Conservation (phyloP, 2,888 invertebrate genomes). For the Villa cingulata region DNA sequence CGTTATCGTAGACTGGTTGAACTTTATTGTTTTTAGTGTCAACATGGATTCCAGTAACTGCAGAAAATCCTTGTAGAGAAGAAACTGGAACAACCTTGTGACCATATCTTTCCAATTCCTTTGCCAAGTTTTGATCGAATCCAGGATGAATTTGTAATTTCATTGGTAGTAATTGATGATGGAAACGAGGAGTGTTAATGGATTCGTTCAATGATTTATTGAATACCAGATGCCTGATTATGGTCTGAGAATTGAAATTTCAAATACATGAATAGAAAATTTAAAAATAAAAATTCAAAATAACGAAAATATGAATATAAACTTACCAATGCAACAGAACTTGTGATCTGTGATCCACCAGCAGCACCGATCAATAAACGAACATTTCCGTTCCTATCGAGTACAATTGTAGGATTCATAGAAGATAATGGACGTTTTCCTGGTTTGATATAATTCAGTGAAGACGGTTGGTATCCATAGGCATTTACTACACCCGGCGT, state of each 20-base stretch:
- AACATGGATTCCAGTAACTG: constrained; percentile 23
- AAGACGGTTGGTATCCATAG: constrained; percentile 65
- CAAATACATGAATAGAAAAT: too few relatives aligned
- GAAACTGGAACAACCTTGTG: not conserved
- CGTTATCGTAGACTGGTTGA: constrained; percentile 22
- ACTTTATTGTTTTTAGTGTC: constrained; percentile 23
- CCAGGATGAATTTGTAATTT: constrained; percentile 50
- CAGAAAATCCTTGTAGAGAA: constrained; percentile 5
- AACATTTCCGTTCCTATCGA: constrained; percentile 49
- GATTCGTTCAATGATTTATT: constrained; percentile 50
- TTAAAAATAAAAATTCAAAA: not conserved
- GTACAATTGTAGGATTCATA: constrained; percentile 73
- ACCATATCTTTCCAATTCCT: not conserved
- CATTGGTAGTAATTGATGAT: constrained; percentile 80
- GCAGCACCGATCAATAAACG: constrained; percentile 67
- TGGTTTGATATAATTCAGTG: constrained; percentile 69
- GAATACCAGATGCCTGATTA: constrained; percentile 52
- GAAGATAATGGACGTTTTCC: constrained; percentile 79
- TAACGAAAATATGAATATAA: not conserved
- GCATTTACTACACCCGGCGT: constrained; percentile 60
- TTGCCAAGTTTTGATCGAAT: constrained; percentile 26
- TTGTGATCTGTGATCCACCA: constrained; percentile 83
- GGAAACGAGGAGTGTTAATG: constrained; percentile 57
- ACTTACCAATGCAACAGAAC: constrained; percentile 54
- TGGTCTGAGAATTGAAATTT: constrained; percentile 37